phyloP scores from a whole-genome alignment of 2,888 invertebrate genomes.

The Eilema depressum region DNA sequence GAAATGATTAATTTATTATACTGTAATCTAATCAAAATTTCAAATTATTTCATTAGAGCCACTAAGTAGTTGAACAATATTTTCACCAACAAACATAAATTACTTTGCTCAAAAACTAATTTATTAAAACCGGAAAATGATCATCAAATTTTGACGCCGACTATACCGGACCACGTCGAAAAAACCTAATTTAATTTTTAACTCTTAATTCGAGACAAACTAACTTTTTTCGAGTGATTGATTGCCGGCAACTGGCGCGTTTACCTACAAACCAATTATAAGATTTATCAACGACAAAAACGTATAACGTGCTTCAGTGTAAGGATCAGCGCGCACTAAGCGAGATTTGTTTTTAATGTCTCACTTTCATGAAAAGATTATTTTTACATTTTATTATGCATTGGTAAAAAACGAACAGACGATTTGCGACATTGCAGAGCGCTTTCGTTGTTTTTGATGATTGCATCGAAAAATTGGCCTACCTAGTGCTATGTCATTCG shows the following conservation, averaged over 20 bases:
- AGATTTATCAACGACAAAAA: conserved; percentile 52
- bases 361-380: background rate
- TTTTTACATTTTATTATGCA: too few relatives aligned
- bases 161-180: background rate
- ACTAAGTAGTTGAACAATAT: background rate
- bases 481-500: too few relatives aligned
- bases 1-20: too few relatives aligned
- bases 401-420: too few relatives aligned
- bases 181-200: conserved; percentile 45
- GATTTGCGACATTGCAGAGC: too few relatives aligned
- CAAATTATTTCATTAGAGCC: background rate
- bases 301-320: conserved; percentile 31
- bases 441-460: too few relatives aligned
- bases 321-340: conserved; percentile 11
- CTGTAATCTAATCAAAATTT: background rate
- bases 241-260: conserved; percentile 43
- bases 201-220: conserved; percentile 51
- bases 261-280: conserved; percentile 58
- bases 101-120: background rate
- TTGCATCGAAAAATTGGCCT: too few relatives aligned
- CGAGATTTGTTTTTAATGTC: background rate
- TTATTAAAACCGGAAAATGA: background rate
- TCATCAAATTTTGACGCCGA: background rate
- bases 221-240: conserved; percentile 54
- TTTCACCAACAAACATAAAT: background rate